Base-by-base conservation (phyloP, 2,797 vertebrate genomes). In the Corythornis leucogaster region DNA sequence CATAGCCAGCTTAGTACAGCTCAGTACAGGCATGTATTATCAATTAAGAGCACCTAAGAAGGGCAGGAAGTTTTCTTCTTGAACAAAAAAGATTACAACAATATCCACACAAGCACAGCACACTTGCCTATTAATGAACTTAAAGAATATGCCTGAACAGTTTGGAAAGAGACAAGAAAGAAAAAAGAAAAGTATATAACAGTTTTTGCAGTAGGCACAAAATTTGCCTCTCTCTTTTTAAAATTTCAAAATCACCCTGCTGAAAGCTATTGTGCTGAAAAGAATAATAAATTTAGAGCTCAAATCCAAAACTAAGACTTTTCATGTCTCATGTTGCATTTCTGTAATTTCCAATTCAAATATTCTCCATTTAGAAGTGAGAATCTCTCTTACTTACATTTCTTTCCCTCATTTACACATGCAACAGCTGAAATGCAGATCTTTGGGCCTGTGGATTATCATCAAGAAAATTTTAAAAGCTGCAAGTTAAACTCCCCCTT, bases 261-360 rank as follows among this genome's bases (percentile, higher is more conserved):
- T 90, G 50, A 70, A 70, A 89, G 33, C 26, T 69, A 30, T 14
- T 74, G 4, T 40, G 14, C 55, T 85, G 46, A 71, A 87, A 69
- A 75, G 66, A 95, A 68, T 55, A 80, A 78, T 31, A 82, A 57
- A 42, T 77, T 64, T 42, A 62, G 18, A 81, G 22, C 16, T 89
- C 20, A 89, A 85, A 40, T 3, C 9, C 40, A 30, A 82, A 79
- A 58, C 30, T 54, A 70, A 73, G 22, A 75, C 30, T 80, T 76
- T 54, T 78, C n/a, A 45, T n/a, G n/a, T 62, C 62, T 66, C 58
- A 77, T 77, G 64, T 50, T 89, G 31, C 26, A 86, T 80, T 77
- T 89, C 64, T 87, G 45, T 76, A 59, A 92, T 90, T 96, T 91
- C 51, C 76, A 83, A 78, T 90, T 87, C 66, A 92, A 94, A 71